Conservation (phyloP, 2,888 invertebrate genomes). For the Tachina fera region DNA sequence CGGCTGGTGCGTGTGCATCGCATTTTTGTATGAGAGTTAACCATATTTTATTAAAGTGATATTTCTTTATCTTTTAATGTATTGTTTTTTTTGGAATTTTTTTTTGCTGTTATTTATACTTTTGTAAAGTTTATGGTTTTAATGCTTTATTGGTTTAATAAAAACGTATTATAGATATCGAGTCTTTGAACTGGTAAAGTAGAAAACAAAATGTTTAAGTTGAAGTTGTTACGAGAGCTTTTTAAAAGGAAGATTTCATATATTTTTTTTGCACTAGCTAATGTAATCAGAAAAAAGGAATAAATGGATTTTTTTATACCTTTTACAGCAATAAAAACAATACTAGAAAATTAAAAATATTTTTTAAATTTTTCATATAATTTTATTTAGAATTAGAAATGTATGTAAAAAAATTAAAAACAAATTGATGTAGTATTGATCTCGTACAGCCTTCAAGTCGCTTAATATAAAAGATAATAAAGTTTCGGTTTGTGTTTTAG, state of each 20-base stretch:
- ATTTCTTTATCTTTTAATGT: constrained; percentile 55
- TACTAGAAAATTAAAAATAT: too few relatives aligned
- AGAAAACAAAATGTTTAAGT: constrained; percentile 20
- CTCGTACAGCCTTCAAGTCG: too few relatives aligned
- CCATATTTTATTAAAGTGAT: constrained; percentile 67
- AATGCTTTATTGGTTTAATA: constrained; percentile 14
- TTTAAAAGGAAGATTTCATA: constrained; percentile 2
- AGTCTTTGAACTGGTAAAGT: neutral
- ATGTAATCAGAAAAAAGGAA: neutral
- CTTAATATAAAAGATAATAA: too few relatives aligned
- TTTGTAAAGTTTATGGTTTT: constrained; percentile 34
- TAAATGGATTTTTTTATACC: too few relatives aligned
- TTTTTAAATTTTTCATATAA: too few relatives aligned
- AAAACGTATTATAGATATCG: constrained; percentile 5
- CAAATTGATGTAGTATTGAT: too few relatives aligned
- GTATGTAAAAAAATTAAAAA: too few relatives aligned
- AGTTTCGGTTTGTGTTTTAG: too few relatives aligned
- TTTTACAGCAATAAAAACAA: too few relatives aligned
- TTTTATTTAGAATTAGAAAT: too few relatives aligned
- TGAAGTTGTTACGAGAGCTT: neutral
- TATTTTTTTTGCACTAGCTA: neutral
- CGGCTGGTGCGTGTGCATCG: constrained; percentile 15
- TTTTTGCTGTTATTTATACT: constrained; percentile 19
- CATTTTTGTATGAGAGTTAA: constrained; percentile 44
- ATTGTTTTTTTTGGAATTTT: neutral